phyloP scores from a whole-genome alignment of 2,797 vertebrate genomes.

The Parauchenoglanis punctatus region DNA sequence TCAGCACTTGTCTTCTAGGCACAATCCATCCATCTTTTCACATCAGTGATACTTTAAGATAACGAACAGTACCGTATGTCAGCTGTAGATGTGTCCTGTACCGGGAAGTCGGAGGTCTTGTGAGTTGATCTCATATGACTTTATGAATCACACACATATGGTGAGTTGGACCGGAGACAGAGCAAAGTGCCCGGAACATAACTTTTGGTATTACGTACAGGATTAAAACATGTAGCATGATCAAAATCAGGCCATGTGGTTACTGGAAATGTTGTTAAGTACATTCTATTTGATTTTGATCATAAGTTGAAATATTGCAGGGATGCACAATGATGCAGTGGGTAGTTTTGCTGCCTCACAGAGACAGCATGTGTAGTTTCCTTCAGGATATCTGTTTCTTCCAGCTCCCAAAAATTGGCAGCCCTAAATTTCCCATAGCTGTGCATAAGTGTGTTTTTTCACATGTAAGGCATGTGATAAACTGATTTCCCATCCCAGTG shows the following conservation, averaged over 20 bases:
- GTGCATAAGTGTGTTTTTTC: background rate
- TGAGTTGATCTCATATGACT: conserved; percentile 25
- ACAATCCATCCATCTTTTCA: background rate
- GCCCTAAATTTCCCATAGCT: background rate
- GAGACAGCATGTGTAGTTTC: background rate
- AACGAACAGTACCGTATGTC: background rate
- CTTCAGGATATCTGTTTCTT: background rate
- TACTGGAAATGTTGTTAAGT: background rate
- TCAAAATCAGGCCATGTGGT: conserved; percentile 4
- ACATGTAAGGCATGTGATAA: background rate
- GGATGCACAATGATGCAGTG: background rate
- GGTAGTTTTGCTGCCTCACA: background rate
- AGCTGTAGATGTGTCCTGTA: conserved; percentile 19
- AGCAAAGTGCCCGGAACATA: conserved; percentile 13
- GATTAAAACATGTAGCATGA: conserved; percentile 27
- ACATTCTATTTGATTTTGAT: background rate
- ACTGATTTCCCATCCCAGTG: background rate
- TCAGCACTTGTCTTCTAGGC: background rate
- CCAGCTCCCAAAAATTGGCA: background rate
- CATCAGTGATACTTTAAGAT: conserved; percentile 29
- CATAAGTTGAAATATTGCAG: background rate
- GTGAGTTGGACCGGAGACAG: conserved; percentile 2
- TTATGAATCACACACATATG: conserved; percentile 45
- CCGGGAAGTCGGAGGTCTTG: background rate
- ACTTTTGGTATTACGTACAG: conserved; percentile 22